A percentile compares a stretch with the other conserved stretches of the same genome.
phyloP scores from a whole-genome alignment of 2,797 vertebrate genomes.

The Lithobates sylvaticus region DNA sequence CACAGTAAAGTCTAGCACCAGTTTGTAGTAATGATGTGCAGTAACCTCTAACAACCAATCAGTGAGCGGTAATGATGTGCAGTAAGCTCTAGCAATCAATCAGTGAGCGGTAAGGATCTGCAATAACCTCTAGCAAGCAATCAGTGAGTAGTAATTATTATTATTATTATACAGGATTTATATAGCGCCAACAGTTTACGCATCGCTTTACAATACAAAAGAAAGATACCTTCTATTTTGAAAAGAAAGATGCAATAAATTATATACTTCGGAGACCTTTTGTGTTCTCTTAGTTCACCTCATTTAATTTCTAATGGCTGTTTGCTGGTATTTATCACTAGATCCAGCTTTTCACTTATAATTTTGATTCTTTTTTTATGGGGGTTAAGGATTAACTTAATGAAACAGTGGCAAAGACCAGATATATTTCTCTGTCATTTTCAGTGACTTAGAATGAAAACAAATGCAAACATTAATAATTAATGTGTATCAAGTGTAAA shows the following conservation, averaged over 20 bases:
- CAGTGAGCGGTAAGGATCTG: no score
- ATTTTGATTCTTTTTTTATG: neutral
- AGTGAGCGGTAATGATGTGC: no score
- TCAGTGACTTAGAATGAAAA: slow-evolving; percentile 1
- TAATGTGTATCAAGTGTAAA: slow-evolving; percentile 45
- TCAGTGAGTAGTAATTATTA: no score
- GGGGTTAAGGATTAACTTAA: neutral
- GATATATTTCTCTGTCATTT: slow-evolving; percentile 22
- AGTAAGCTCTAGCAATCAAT: no score
- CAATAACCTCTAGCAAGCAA: no score
- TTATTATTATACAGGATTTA: no score
- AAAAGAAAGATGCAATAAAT: neutral
- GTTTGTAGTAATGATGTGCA: no score
- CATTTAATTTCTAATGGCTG: neutral
- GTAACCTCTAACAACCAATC: no score
- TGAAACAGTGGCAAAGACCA: neutral
- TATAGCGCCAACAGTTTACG: no score
- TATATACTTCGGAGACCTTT: neutral
- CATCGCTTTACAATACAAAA: no score
- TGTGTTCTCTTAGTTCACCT: neutral
- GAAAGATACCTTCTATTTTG: no score
- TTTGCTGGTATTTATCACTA: neutral
- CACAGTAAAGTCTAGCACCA: no score
- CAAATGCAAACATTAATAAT: slow-evolving; percentile 37
- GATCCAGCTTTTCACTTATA: neutral